A percentile compares a stretch with the other conserved stretches of the same genome.
These are phyloP conservation scores for Tricholauxania praeusta DNA, from an alignment of 2,888 invertebrate genomes.

Conservation along the genomic window DNA sequence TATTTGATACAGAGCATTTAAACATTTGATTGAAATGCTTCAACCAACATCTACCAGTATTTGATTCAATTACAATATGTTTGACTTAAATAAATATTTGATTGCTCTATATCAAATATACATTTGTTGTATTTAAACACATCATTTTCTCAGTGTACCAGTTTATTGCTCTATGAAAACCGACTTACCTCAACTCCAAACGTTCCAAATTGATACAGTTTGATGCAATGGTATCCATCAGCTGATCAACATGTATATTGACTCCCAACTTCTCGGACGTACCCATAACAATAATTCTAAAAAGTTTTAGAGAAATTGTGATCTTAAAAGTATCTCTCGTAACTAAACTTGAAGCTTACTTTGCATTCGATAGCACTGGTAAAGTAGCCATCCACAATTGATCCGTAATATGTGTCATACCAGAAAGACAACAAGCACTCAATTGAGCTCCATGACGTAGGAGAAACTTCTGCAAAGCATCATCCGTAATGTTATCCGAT, in stretches of 20 bases:
- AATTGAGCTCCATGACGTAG: constrained; percentile 90
- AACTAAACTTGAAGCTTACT: constrained; percentile 71
- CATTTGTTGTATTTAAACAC: too few species aligned
- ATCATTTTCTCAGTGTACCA: too few species aligned
- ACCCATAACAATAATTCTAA: constrained; percentile 96
- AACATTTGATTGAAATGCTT: too few species aligned
- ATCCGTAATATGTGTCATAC: constrained; percentile 98
- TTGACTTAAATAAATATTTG: too few species aligned
- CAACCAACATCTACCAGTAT: too few species aligned
- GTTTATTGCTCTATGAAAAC: not conserved
- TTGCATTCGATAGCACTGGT: constrained; percentile 90
- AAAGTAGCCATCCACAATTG: constrained; percentile 97
- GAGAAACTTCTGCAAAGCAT: constrained; percentile 91
- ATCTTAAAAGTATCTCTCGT: not conserved
- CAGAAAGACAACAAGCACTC: constrained; percentile 87
- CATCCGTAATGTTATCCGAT: constrained; percentile 95
- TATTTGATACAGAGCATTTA: too few species aligned
- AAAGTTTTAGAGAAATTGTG: constrained; percentile 49
- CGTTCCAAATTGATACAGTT: constrained; percentile 90
- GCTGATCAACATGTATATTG: constrained; percentile 96
- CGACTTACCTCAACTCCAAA: constrained; percentile 80
- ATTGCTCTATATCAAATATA: too few species aligned
- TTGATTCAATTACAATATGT: too few species aligned
- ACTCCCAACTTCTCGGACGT: constrained; percentile 96
- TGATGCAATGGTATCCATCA: constrained; percentile 97